Evolutionary conservation across 2,797 vertebrate species (phyloP), one percentile per base, ranked within the genome.

Genomic region (Microctenopoma steveboyesi): DNA sequence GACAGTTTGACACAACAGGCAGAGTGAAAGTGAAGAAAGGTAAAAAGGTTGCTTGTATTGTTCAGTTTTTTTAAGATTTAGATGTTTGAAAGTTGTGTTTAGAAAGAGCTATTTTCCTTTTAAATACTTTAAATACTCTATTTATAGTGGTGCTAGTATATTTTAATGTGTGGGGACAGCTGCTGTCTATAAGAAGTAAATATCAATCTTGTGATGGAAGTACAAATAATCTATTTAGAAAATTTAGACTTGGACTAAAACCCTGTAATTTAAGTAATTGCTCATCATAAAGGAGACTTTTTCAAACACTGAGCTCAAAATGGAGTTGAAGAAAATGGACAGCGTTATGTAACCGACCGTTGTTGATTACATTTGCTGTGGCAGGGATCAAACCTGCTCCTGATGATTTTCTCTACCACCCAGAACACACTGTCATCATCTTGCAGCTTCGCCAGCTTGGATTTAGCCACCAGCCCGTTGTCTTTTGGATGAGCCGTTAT

Each of bases 401-500:
- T 15, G 4, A 0, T 2, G 28, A 53, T 45, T 69, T 28, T 54
- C 14, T 60, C 43, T 6, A 15, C 72, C 73, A 37, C 48, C 50
- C 27, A 22, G 33, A 69, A 51, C 49, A 47, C 11, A 0, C 50
- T 8, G 43, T 62, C 65, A 39, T 65, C 62, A 28, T 74, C 63
- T 42, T 9, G 9, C 56, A 16, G 59, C 57, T 40, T 61, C 9
- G 25, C 68, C 78, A 46, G 58, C 74, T 78, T 45, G 8, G 78
- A 74, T 79, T 74, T 76, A 58, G 69, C 69, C 72, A 28, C 39
- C 18, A 15, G 67, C 54, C 45, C 6, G 10, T 53, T 43, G 58
- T 71, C 61, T 75, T 69, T 63, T 60, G 49, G 60, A 61, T 51
- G 58, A 81, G 71, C 63, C 39, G 4, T 72, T 81, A 78, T 79